phyloP scores from a whole-genome alignment of 2,888 invertebrate genomes.

The Tetanocera ferruginea region DNA sequence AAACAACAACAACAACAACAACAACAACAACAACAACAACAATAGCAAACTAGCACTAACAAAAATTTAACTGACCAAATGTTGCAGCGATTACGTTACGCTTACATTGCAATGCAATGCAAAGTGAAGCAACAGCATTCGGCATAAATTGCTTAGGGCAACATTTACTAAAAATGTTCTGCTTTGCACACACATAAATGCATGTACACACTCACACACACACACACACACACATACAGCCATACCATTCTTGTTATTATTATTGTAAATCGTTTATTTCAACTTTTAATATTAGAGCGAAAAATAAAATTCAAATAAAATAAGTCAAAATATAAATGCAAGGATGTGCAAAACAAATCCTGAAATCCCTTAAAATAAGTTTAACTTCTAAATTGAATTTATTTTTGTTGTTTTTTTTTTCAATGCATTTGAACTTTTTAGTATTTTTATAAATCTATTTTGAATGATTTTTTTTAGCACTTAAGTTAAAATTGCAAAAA shows the following conservation, averaged over 20 bases:
- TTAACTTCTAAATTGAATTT: conserved; percentile 63
- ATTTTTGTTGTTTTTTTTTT: conserved; percentile 56
- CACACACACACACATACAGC: too few species aligned
- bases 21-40: neutral
- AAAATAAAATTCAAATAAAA: too few species aligned
- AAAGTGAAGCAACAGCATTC: neutral
- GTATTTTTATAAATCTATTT: neutral
- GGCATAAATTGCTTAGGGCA: too few species aligned
- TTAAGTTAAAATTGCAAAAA: too few species aligned
- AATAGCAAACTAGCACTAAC: too few species aligned
- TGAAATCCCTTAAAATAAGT: conserved; percentile 54
- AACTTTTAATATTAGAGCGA: too few species aligned
- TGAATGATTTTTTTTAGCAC: neutral
- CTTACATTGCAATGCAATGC: neutral
- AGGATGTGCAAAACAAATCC: neutral
- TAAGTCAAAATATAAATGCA: neutral
- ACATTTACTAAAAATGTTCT: too few species aligned
- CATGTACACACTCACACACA: too few species aligned
- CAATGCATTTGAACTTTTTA: neutral
- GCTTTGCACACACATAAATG: too few species aligned
- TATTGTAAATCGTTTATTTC: too few species aligned
- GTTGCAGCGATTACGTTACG: conserved; percentile 1
- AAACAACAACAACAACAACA: neutral
- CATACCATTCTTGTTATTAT: too few species aligned
- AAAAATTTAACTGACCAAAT: conserved; percentile 15